A percentile compares a stretch with the other conserved stretches of the same genome.
Evolutionary conservation across 2,888 invertebrate species (phyloP).

Genomic region (Eilema griseolum): DNA sequence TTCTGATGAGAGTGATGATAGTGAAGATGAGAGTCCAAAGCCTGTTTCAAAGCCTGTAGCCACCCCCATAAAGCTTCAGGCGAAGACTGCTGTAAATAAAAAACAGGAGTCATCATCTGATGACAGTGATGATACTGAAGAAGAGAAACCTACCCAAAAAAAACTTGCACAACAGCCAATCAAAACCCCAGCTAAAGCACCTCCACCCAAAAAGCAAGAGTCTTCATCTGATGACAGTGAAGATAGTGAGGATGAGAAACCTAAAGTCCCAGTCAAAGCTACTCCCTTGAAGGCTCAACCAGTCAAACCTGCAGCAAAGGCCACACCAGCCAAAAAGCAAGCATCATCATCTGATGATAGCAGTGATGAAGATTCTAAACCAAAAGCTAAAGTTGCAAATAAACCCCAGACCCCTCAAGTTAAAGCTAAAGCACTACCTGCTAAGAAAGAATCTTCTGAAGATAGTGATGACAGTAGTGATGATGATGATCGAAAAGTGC

Average conservation of each 20-base stretch:
- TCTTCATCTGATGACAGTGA: slow-evolving; percentile 72
- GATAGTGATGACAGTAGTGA: slow-evolving; percentile 68
- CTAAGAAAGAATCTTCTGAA: slow-evolving; percentile 58
- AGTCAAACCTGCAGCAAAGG: slow-evolving; percentile 52
- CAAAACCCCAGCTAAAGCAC: slow-evolving; percentile 54
- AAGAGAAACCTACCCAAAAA: slow-evolving; percentile 51
- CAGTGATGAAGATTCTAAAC: slow-evolving; percentile 61
- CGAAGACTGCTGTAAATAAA: slow-evolving; percentile 37
- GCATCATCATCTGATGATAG: slow-evolving; percentile 69
- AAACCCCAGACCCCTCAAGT: slow-evolving; percentile 49
- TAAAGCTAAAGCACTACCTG: slow-evolving; percentile 45
- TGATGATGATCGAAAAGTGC: slow-evolving; percentile 54
- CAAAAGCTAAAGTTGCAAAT: slow-evolving; percentile 45
- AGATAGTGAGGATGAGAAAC: slow-evolving; percentile 72
- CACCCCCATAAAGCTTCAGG: slow-evolving; percentile 31
- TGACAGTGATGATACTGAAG: slow-evolving; percentile 57
- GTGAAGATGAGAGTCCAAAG: slow-evolving; percentile 59
- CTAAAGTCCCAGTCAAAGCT: slow-evolving; percentile 53
- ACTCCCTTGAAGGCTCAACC: slow-evolving; percentile 44
- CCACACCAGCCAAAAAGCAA: slow-evolving; percentile 53
- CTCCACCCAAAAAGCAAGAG: slow-evolving; percentile 64
- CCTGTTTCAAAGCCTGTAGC: slow-evolving; percentile 40
- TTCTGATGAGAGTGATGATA: slow-evolving; percentile 53
- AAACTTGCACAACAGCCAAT: slow-evolving; percentile 28
- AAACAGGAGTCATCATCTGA: slow-evolving; percentile 50